These are phyloP conservation scores for Cyanistes caeruleus DNA, from an alignment of 2,113 vertebrate species.

Conservation along the genomic window DNA sequence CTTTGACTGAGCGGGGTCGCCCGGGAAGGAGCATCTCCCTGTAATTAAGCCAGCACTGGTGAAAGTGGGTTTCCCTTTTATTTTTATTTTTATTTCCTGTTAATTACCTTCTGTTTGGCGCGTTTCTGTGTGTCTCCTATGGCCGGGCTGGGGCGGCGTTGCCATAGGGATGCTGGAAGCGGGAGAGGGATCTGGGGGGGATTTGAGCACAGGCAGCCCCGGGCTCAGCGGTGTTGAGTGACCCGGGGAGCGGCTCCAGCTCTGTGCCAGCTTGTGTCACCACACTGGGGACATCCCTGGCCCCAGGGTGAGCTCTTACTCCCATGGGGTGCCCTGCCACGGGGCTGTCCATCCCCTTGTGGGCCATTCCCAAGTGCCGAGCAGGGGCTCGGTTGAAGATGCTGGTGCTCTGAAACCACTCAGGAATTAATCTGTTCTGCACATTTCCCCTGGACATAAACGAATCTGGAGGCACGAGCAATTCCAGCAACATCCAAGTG, in stretches of 20 bases:
- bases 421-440: slow-evolving; percentile 38
- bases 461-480: slow-evolving; percentile 20
- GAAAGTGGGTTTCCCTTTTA: not conserved
- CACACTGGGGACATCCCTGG: fast-evolving
- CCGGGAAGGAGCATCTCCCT: not conserved
- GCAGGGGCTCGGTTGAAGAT: not conserved
- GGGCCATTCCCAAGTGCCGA: fast-evolving
- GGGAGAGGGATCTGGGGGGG: not conserved
- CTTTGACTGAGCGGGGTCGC: not conserved
- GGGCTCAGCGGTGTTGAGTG: fast-evolving
- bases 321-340: fast-evolving
- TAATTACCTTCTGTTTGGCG: slow-evolving; percentile 7
- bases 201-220: fast-evolving
- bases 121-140: not conserved
- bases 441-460: slow-evolving; percentile 52
- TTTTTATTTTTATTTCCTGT: not conserved
- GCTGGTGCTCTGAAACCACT: not conserved
- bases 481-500: slow-evolving; percentile 9
- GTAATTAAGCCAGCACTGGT: slow-evolving; percentile 21
- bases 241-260: fast-evolving
- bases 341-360: fast-evolving
- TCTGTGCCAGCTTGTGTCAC: not conserved
- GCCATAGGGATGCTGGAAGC: slow-evolving; percentile 62
- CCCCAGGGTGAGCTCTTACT: not conserved
- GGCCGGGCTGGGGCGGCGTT: slow-evolving; percentile 16